phyloP scores from a whole-genome alignment of 2,797 vertebrate genomes.

The Hydrophis major region DNA sequence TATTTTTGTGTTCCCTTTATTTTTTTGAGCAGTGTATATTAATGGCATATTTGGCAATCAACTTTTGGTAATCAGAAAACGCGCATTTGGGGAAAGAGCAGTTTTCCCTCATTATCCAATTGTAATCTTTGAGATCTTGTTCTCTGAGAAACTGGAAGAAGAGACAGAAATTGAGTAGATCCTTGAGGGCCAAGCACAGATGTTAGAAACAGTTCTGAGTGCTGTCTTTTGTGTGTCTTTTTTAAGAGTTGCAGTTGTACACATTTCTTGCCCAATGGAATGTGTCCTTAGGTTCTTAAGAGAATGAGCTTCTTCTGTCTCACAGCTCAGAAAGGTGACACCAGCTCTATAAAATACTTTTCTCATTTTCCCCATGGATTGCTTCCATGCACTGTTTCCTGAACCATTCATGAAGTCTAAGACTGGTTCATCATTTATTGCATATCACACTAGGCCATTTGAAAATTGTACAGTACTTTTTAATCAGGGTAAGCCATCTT shows the following conservation, averaged over 20 bases:
- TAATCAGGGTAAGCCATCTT: not conserved
- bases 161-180: not conserved
- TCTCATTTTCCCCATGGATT: not conserved
- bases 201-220: not conserved
- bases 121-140: not conserved
- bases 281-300: not conserved
- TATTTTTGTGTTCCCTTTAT: too few species aligned
- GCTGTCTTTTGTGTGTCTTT: not conserved
- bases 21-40: too few species aligned
- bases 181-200: not conserved
- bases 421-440: not conserved
- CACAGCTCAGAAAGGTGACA: not conserved
- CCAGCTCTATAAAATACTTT: not conserved
- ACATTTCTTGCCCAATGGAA: not conserved
- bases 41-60: not conserved
- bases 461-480: not conserved
- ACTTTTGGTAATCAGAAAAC: not conserved
- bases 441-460: not conserved
- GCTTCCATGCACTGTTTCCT: not conserved
- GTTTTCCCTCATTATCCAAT: not conserved
- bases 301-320: not conserved
- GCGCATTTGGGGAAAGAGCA: not conserved
- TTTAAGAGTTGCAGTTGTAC: not conserved
- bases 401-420: not conserved
- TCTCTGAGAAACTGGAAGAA: not conserved